Base-by-base conservation (phyloP, 2,113 vertebrate genomes). In the Corvus cornix region DNA sequence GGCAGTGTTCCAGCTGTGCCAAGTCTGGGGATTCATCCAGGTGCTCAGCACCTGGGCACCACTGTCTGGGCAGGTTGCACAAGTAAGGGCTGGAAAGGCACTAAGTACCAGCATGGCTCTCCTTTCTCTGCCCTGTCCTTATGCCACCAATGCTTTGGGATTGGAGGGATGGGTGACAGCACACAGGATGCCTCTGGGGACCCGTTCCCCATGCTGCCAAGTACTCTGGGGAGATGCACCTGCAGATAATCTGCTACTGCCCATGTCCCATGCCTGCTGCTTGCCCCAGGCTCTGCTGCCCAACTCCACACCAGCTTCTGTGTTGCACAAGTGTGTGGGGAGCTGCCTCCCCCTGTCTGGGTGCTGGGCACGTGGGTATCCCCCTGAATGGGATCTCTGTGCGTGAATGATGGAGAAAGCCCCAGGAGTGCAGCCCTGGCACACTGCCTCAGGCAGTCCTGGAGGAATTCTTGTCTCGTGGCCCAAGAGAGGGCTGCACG, bases 271-370 rank as follows among this genome's bases (percentile, higher is more conserved):
- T 16, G 21, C 19, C 44, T 39, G 44, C 33, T 18, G 13, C 22
- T 18, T 56, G 33, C 15, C 30, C 30, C 33, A 44, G 30, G 58
- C 17, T 30, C 52, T 82, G 66, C 62, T 82, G 35, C 30, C 49
- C 0, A 0, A 19, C 13, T 26, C 52, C 52, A 60, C 48, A 30
- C 13, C 5, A 11, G 22, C 27, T 23, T 44, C 0, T 2, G 13
- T 53, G 37, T 13, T 74, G 51, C 41, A 20, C 0, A 4, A 23
- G 5, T 13, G 9, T 9, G 3, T 52, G 37, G 9, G 31, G 37
- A 44, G 5, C 17, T 69, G n/a, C 22, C 15, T 76, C 5, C 7
- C 3, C 16, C 2, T 2, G 0, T 7, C 3, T 1, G 3, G 13
- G 13, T 9, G 2, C 72, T 39, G 56, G 44, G 33, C 17, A 46